Evolutionary conservation across 2,888 invertebrate species (phyloP).

Genomic region (Lithophane leautieri): DNA sequence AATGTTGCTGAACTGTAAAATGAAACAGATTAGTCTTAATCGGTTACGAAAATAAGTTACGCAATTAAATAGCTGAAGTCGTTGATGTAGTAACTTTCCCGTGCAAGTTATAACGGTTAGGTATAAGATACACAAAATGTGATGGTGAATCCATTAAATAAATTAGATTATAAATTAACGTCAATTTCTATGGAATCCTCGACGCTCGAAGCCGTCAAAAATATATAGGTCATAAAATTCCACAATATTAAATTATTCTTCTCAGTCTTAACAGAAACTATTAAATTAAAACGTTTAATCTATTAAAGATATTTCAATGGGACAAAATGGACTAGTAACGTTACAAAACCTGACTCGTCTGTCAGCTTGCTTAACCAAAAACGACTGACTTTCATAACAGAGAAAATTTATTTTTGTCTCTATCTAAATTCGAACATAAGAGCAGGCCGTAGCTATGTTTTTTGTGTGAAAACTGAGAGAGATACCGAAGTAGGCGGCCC

Average conservation of each 20-base stretch:
- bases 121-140: background rate
- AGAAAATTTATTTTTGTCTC: constrained; percentile 25
- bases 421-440: constrained; percentile 13
- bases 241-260: constrained; percentile 4
- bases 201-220: background rate
- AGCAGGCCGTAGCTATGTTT: constrained; percentile 20
- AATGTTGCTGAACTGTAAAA: too few relatives aligned
- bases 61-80: background rate
- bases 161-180: background rate
- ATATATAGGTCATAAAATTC: constrained; percentile 15
- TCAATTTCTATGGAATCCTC: background rate
- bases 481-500: constrained; percentile 55
- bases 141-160: background rate
- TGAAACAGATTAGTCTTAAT: too few relatives aligned
- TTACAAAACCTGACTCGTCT: constrained; percentile 25
- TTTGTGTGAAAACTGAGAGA: constrained; percentile 50
- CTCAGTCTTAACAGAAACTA: background rate
- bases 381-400: constrained; percentile 19
- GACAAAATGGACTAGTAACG: background rate
- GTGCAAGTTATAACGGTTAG: background rate
- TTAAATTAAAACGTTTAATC: constrained; percentile 1
- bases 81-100: background rate
- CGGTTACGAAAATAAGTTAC: too few relatives aligned
- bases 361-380: constrained; percentile 18
- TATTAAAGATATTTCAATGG: constrained; percentile 8